phyloP scores from a whole-genome alignment of 2,797 vertebrate species.

The Pteropus rufus region DNA sequence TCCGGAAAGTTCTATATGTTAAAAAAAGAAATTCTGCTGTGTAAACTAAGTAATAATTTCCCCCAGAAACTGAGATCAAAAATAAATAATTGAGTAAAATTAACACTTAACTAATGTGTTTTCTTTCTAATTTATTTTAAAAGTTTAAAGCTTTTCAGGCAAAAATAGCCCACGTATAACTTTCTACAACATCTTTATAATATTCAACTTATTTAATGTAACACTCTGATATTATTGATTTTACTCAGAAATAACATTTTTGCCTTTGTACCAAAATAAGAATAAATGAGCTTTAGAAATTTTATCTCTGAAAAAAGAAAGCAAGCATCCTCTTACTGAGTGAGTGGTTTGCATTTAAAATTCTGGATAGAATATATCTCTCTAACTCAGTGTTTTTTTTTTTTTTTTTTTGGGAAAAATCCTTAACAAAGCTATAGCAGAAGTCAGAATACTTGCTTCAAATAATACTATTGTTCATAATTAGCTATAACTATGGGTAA shows the following conservation, averaged over 20 bases:
- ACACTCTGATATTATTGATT: background rate
- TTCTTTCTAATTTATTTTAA: constrained; percentile 57
- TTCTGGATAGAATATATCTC: background rate
- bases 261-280: background rate
- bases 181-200: constrained; percentile 2
- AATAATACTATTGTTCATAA: background rate
- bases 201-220: background rate
- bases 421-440: background rate
- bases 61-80: background rate
- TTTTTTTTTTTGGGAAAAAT: background rate
- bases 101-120: constrained; percentile 47
- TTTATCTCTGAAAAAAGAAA: background rate
- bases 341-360: background rate
- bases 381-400: background rate
- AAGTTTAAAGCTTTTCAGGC: background rate
- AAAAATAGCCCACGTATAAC: background rate
- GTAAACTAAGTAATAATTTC: constrained; percentile 1
- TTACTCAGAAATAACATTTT: background rate
- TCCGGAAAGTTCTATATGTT: background rate
- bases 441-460: background rate
- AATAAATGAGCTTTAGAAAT: background rate
- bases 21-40: background rate
- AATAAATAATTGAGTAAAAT: constrained; percentile 48
- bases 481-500: background rate
- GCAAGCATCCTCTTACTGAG: background rate